Evolutionary conservation across 2,888 invertebrate genomes (phyloP), one percentile per base, ranked within the genome.

Genomic region (Phengaris arion): DNA sequence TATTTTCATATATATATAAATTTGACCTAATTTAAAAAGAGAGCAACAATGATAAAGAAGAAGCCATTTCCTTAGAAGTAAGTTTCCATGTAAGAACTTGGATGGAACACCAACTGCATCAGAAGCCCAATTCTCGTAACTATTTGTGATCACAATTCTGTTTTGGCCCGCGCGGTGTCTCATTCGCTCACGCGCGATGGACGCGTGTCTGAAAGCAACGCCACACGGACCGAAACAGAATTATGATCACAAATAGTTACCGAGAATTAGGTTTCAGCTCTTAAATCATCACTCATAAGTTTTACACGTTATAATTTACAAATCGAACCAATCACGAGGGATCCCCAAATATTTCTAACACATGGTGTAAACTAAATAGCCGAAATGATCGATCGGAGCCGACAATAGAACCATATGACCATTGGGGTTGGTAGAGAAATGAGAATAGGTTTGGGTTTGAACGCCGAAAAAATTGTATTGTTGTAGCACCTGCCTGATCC

Each of bases 381-480:
- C 35, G 12, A 45, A 54, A 13, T 54, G 72, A 54, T 52, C 52
- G 51, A 51, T 70, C 22, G 15, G 48, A 9, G 5, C 6, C 22
- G 12, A 72, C 72, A 72, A 72, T 72, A 72, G 54, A 70, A 51
- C 70, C 22, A 10, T 52, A 22, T 72, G 22, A 52, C 52, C 22
- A 35, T 72, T 52, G 22, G 70, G 70, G 51, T 51, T 52, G 54
- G 13, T 51, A 54, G 51, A 72, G 51, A 35, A 35, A 35, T 35
- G 35, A 35, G 35, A 72, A 72, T 52, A 22, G 52, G 2, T 12
- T 12, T 35, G 72, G 72, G 54, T 72, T 52, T 6, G 22, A 52
- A 35, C 12, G 22, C 54, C 72, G 35, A 72, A 72, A 72, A 72
- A 72, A 35, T 15, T 48, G 72, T 52, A 72, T 72, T 72, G 72